phyloP scores from a whole-genome alignment of 2,113 vertebrate species.

The Cebidichthys violaceus region DNA sequence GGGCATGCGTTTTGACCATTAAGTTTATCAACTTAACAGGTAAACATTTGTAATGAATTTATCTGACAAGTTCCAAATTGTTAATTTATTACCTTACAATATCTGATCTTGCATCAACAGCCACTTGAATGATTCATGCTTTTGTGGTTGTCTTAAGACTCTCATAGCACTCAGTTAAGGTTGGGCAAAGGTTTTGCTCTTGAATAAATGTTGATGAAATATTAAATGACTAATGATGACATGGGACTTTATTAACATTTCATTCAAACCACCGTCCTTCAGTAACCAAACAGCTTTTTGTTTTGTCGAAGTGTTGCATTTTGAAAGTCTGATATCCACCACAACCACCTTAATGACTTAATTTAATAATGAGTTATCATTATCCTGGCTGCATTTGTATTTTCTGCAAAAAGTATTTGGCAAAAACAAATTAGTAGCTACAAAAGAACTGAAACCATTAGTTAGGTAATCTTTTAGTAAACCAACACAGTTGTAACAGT shows the following conservation, averaged over 20 bases:
- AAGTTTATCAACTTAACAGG: background rate
- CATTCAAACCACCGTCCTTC: background rate
- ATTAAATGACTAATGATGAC: background rate
- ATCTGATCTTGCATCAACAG: background rate
- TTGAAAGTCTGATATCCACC: background rate
- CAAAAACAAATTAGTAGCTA: background rate
- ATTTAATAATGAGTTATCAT: background rate
- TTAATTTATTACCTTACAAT: conserved; percentile 6
- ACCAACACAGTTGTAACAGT: background rate
- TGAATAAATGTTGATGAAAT: background rate
- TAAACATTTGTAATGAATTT: background rate
- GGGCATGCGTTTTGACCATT: background rate
- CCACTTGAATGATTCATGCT: background rate
- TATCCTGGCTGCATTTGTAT: background rate
- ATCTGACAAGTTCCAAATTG: background rate
- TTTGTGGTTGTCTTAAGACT: background rate
- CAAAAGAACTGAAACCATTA: background rate
- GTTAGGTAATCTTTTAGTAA: background rate
- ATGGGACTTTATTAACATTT: background rate
- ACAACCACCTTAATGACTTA: background rate
- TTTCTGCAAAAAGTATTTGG: background rate
- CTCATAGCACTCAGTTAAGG: background rate
- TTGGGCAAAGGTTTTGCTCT: background rate
- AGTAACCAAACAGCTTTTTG: background rate
- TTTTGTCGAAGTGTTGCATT: background rate